Percentiles rank a stretch among this genome's conserved stretches.
These are phyloP conservation scores for Thumatha senex DNA, from an alignment of 2,888 invertebrate genomes.

Conservation along the genomic window DNA sequence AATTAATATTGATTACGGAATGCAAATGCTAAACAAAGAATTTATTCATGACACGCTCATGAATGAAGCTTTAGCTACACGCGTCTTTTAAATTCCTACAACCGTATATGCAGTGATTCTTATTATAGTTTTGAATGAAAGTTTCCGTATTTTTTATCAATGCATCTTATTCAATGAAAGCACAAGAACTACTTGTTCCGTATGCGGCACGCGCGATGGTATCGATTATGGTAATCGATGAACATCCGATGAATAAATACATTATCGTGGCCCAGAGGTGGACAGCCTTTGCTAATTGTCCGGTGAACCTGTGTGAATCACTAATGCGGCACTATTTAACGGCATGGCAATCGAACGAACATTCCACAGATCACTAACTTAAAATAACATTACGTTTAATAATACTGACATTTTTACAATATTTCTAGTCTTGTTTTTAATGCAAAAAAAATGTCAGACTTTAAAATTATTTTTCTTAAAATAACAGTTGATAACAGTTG, in stretches of 20 bases:
- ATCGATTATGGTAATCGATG: slow-evolving; percentile 82
- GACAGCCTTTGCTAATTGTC: slow-evolving; percentile 83
- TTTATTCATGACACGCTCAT: slow-evolving; percentile 11
- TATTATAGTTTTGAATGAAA: slow-evolving; percentile 30
- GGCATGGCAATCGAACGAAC: slow-evolving; percentile 49
- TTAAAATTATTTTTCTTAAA: too few species aligned
- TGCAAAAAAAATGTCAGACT: too few species aligned
- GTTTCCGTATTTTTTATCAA: slow-evolving; percentile 37
- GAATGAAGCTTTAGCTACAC: slow-evolving; percentile 7
- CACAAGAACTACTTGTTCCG: slow-evolving; percentile 61
- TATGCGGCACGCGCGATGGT: slow-evolving; percentile 77
- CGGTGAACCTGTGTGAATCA: slow-evolving; percentile 78
- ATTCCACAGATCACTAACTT: slow-evolving; percentile 42
- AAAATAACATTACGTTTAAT: neutral
- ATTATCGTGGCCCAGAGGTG: slow-evolving; percentile 74
- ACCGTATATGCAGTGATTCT: neutral
- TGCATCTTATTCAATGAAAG: slow-evolving; percentile 67
- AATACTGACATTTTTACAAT: neutral
- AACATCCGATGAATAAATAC: slow-evolving; percentile 82
- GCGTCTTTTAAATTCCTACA: slow-evolving; percentile 6
- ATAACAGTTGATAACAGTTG: neutral
- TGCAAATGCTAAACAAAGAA: slow-evolving; percentile 7
- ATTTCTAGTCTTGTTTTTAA: too few species aligned
- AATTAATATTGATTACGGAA: slow-evolving; percentile 11
- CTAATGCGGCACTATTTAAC: slow-evolving; percentile 70